Conservation (phyloP, 2,797 vertebrate species). For the Dermochelys coriacea region DNA sequence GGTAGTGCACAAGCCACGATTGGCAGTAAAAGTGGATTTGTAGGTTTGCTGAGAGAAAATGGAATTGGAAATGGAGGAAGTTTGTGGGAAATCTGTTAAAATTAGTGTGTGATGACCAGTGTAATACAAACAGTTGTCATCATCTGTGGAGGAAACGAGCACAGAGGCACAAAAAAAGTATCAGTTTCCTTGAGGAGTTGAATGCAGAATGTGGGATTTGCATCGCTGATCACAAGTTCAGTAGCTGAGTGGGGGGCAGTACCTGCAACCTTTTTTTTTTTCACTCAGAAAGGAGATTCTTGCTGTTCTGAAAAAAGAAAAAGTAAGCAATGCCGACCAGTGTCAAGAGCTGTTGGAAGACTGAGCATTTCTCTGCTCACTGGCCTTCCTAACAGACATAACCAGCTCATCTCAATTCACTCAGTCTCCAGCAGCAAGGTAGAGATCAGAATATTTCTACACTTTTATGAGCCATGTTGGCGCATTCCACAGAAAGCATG, state of each 20-base stretch:
- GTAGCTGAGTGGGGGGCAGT: background rate
- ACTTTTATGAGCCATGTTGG: background rate
- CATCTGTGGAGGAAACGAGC: background rate
- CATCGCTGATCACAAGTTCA: background rate
- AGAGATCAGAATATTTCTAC: background rate
- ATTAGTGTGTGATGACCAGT: background rate
- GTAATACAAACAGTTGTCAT: background rate
- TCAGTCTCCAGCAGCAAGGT: background rate
- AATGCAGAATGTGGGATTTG: background rate
- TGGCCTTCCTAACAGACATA: background rate
- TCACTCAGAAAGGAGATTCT: background rate
- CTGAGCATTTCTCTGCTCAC: background rate
- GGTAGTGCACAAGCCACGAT: constrained; percentile 21
- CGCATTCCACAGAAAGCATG: background rate
- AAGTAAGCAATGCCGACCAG: background rate
- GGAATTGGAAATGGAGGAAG: background rate
- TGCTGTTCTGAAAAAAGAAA: background rate
- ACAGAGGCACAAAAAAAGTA: background rate
- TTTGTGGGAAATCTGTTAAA: constrained; percentile 11
- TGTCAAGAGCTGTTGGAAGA: background rate
- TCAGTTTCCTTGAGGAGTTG: background rate
- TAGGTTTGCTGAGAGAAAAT: constrained; percentile 6
- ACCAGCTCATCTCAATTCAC: background rate
- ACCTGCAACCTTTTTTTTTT: background rate
- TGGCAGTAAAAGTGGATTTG: constrained; percentile 38